These are phyloP conservation scores for Sinelater perroti DNA, from an alignment of 2,888 invertebrate species.

Conservation along the genomic window DNA sequence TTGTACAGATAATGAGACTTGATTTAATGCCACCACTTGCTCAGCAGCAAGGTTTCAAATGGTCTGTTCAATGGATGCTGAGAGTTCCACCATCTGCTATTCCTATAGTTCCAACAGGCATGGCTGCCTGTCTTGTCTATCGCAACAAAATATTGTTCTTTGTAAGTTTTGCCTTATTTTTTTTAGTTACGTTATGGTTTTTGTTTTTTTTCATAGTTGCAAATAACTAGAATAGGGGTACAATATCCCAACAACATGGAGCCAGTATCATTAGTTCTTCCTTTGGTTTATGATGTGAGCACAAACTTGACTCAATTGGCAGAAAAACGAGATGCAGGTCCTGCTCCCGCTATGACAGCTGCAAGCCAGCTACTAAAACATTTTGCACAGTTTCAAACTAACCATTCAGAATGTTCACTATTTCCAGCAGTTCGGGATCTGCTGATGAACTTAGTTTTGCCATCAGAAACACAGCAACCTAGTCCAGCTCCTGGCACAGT, in stretches of 20 bases:
- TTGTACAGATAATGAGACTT: constrained; percentile 84
- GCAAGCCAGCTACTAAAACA: constrained; percentile 72
- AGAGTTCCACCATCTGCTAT: constrained; percentile 89
- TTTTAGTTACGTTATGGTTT: no score
- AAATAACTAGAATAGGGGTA: constrained; percentile 74
- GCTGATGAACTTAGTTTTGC: constrained; percentile 82
- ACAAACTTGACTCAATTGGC: constrained; percentile 88
- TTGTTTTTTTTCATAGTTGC: constrained; percentile 66
- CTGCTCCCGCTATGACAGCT: constrained; percentile 68
- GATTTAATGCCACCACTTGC: constrained; percentile 69
- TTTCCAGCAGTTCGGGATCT: constrained; percentile 92
- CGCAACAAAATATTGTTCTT: constrained; percentile 92
- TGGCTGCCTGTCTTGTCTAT: constrained; percentile 85
- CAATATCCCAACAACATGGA: constrained; percentile 70
- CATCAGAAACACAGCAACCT: constrained; percentile 76
- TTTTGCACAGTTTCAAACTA: constrained; percentile 78
- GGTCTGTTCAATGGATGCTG: constrained; percentile 92
- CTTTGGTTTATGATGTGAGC: constrained; percentile 88
- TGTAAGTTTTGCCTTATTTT: constrained; percentile 72
- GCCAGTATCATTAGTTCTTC: constrained; percentile 80
- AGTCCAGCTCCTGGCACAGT: constrained; percentile 60
- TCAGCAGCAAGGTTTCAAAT: constrained; percentile 75
- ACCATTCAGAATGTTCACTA: constrained; percentile 82
- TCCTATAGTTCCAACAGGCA: constrained; percentile 89
- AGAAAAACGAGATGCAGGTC: constrained; percentile 78